phyloP scores from a whole-genome alignment of 2,888 invertebrate genomes.

The Metallyticus violacea region DNA sequence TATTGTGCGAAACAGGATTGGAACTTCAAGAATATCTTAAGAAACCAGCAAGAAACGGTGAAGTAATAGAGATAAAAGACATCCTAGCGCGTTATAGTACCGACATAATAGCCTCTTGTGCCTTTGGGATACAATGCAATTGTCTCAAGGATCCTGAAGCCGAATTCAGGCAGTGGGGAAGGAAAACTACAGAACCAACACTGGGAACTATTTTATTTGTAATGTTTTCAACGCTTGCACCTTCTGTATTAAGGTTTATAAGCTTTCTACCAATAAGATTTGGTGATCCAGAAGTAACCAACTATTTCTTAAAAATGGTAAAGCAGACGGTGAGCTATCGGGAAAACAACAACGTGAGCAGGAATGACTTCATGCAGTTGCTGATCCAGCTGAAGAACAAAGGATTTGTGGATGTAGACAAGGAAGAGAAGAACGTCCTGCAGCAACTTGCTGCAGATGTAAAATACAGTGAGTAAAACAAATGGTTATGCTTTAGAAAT shows the following conservation, averaged over 20 bases:
- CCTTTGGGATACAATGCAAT: conserved; percentile 48
- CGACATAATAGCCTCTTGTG: conserved; percentile 43
- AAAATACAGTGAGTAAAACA: too few relatives aligned
- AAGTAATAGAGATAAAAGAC: conserved; percentile 31
- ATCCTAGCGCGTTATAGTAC: conserved; percentile 34
- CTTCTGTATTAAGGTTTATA: background rate
- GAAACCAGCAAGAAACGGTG: conserved; percentile 20
- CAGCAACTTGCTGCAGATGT: too few relatives aligned
- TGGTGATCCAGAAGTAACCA: background rate
- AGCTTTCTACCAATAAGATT: background rate
- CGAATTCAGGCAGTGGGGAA: conserved; percentile 42
- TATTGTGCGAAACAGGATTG: conserved; percentile 48
- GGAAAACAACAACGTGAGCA: background rate
- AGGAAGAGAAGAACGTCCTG: background rate
- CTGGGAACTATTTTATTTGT: conserved; percentile 39
- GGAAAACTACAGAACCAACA: conserved; percentile 39
- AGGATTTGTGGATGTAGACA: conserved; percentile 1
- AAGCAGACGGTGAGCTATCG: background rate
- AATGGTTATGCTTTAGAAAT: too few relatives aligned
- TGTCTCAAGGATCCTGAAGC: conserved; percentile 42
- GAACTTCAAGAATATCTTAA: conserved; percentile 34
- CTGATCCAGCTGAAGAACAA: conserved; percentile 27
- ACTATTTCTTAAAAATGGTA: conserved; percentile 47
- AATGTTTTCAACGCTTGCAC: conserved; percentile 36
- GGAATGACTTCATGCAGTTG: background rate